Base-by-base conservation (phyloP, 2,113 vertebrate genomes). In the Dipodomys merriami region DNA sequence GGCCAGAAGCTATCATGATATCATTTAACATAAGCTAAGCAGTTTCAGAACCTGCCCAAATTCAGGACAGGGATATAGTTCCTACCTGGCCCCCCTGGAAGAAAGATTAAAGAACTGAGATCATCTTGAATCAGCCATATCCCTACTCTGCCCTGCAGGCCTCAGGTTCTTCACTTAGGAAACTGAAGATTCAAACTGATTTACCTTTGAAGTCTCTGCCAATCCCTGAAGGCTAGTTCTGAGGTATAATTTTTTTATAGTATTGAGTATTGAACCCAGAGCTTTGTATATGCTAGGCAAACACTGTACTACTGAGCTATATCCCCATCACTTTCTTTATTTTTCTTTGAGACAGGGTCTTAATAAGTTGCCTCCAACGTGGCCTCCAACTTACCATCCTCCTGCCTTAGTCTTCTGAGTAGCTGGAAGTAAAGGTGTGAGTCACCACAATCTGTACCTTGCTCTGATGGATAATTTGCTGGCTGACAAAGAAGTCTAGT, bases 381-480 rank as follows among this genome's bases (percentile, higher is more conserved):
- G 33, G 71, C 20, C 27, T 19, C 29, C 27, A 68, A 11, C 4
- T 35, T 2, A 73, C 6, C 23, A 35, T 69, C 15, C 33, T 84
- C 83, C 25, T 71, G 68, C n/a, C 25, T 60, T 49, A 29, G 49
- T n/a, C 49, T 85, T 7, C 68, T 60, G 20, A 53, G 44, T 49
- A 35, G 30, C 82, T 84, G 15, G 20, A 35, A 18, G 69, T 71
- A 53, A 2, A 71, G 67, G 25, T 15, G 68, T 15, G 49, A 5
- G 60, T 15, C n/a, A 25, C 60, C 83, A 35, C 12, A 68, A 49
- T 49, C 49, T 49, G 49, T 49, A 49, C 13, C 46, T 29, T 57
- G 44, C n/a, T 91, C 30, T 90, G 64, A 81, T 62, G 71, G n/a
- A 19, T 86, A 71, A 73, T 91, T 92, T 95, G 27, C 85, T 94